Base-by-base conservation (phyloP, 2,888 invertebrate species). In the Lepidocyrtoides sp. region DNA sequence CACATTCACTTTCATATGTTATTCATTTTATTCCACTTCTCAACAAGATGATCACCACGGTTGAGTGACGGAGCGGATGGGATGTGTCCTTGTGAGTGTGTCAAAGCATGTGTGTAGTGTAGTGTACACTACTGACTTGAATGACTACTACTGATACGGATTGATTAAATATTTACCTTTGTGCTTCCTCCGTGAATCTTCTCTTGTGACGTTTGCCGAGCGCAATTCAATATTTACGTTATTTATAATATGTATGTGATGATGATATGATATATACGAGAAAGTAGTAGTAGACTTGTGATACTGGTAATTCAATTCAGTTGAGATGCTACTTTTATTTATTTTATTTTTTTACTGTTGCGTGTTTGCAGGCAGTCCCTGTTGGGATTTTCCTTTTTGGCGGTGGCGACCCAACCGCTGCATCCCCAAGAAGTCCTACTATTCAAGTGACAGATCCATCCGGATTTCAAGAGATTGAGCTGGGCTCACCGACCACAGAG, bases 361-460 rank as follows among this genome's bases (percentile, higher is more conserved):
- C 51, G n/a, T n/a, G 2, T 17, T 51, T 85, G 2, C 57, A 94
- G 94, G 94, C 94, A n/a, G 94, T 94, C 26, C 94, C 94, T 48
- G 91, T 94, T 10, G 94, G 94, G n/a, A 92, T 94, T 72, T 93
- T 94, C 77, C 87, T 94, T 85, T 88, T 89, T 29, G 85, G 89
- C 10, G 79, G 75, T 26, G 57, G 17, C 41, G 41, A 32, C 63
- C 77, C 48, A 20, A n/a, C 83, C 5, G 20, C 75, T 0, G 20
- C 75, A 32, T 75, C 83, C 41, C 69, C 90, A 26, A 60, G n/a
- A 26, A 79, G 66, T 63, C 85, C 90, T 5, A 82, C 82, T 4
- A 89, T 89, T 26, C 85, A 90, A 54, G 77, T 79, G 29, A 85
- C 90, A 41, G 79, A 91, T 77, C 77, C 85, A 17, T 85, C 90